Percentiles rank a stretch among this genome's conserved stretches.
These are phyloP conservation scores for Chionoecetes opilio DNA, from an alignment of 1,140 invertebrate genomes.

Conservation along the genomic window DNA sequence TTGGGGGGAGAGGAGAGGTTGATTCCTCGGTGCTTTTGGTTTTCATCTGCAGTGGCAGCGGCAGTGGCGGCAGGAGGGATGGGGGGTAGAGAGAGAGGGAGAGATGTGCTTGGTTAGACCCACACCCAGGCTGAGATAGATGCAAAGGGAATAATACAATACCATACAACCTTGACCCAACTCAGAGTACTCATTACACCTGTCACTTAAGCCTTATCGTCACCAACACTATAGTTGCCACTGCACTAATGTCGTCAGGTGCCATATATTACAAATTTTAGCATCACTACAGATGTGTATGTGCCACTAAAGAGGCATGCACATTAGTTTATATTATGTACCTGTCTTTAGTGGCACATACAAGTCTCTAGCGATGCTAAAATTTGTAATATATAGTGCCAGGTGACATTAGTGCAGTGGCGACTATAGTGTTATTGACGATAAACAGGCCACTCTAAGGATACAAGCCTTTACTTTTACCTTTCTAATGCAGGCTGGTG, in stretches of 20 bases:
- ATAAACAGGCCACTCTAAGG: neutral
- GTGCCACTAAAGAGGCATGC: too few relatives aligned
- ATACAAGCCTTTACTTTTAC: too few relatives aligned
- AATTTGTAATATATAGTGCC: too few relatives aligned
- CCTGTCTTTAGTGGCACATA: too few relatives aligned
- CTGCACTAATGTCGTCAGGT: too few relatives aligned
- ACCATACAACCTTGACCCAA: neutral
- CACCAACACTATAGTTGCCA: too few relatives aligned
- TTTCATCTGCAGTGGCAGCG: conserved; percentile 70
- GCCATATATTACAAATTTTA: too few relatives aligned
- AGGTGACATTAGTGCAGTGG: too few relatives aligned
- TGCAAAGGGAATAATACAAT: conserved; percentile 28
- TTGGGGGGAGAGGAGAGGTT: conserved; percentile 67
- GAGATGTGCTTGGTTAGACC: conserved; percentile 58
- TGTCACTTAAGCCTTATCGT: neutral
- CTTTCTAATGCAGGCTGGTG: neutral
- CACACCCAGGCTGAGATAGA: conserved; percentile 27
- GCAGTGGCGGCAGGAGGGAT: neutral
- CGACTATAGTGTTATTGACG: too few relatives aligned
- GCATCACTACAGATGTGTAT: too few relatives aligned
- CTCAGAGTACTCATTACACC: neutral
- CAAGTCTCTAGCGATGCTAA: too few relatives aligned
- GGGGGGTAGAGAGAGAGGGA: conserved; percentile 11
- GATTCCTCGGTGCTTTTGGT: conserved; percentile 67
- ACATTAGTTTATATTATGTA: too few relatives aligned